Evolutionary conservation across 2,113 vertebrate species (phyloP).

Genomic region (Lipophrys pholis): DNA sequence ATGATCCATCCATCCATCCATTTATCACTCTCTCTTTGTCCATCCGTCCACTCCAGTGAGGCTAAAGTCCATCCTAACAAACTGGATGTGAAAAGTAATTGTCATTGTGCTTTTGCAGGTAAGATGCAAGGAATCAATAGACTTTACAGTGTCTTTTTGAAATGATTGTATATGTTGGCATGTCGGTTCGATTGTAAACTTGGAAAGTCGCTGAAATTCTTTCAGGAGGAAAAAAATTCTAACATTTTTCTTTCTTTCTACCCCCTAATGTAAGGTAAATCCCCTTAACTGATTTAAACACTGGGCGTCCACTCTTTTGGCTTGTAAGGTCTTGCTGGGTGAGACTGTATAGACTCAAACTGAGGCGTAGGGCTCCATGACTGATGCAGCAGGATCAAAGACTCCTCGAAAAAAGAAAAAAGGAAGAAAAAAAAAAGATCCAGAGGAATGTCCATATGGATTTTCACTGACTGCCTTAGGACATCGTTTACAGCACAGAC

Average conservation of each 20-base stretch:
- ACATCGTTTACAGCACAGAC: slow-evolving; percentile 51
- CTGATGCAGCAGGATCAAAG: slow-evolving; percentile 61
- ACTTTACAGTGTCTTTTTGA: not conserved
- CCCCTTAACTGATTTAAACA: not conserved
- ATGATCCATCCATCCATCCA: too few species aligned
- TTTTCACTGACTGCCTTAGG: slow-evolving; percentile 62
- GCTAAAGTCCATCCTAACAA: too few species aligned
- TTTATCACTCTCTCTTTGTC: too few species aligned
- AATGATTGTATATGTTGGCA: not conserved
- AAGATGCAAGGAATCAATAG: not conserved
- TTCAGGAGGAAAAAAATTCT: too few species aligned
- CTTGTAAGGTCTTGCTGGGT: slow-evolving; percentile 9
- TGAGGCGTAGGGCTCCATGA: slow-evolving; percentile 19
- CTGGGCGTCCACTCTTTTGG: slow-evolving; percentile 2
- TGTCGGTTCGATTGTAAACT: not conserved
- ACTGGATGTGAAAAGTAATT: not conserved
- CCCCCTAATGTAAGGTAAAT: slow-evolving; percentile 3
- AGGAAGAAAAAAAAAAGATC: slow-evolving; percentile 15
- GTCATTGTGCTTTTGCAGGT: not conserved
- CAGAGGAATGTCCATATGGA: slow-evolving; percentile 62
- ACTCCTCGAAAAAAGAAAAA: not conserved
- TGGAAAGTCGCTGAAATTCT: not conserved
- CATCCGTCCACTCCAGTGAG: too few species aligned
- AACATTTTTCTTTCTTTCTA: too few species aligned
- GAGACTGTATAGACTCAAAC: slow-evolving; percentile 2